Percentiles rank a stretch among this genome's conserved stretches.
Evolutionary conservation across 2,888 invertebrate genomes (phyloP).

Genomic region (Parelbella ahira): DNA sequence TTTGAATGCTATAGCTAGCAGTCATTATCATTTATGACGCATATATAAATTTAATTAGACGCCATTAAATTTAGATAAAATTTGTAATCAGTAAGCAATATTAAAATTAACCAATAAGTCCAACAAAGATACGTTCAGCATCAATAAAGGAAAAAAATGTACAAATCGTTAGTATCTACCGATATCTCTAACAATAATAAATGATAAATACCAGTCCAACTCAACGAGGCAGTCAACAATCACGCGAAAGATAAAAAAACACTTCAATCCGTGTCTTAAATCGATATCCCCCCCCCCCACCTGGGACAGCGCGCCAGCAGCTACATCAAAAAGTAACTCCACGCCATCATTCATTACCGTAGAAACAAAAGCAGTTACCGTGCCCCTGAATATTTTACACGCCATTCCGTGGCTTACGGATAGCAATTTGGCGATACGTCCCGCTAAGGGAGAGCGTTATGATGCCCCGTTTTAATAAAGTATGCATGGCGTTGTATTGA

Average conservation of each 20-base stretch:
- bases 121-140: too few relatives aligned
- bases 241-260: background rate
- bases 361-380: slow-evolving; percentile 71
- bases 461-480: slow-evolving; percentile 57
- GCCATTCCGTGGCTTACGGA: slow-evolving; percentile 55
- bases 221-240: too few relatives aligned
- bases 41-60: too few relatives aligned
- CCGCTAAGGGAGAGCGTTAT: slow-evolving; percentile 60
- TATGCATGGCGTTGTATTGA: slow-evolving; percentile 67
- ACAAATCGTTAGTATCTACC: too few relatives aligned
- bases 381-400: slow-evolving; percentile 68
- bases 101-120: too few relatives aligned
- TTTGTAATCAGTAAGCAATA: too few relatives aligned
- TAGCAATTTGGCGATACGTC: slow-evolving; percentile 67
- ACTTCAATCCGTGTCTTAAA: slow-evolving; percentile 2
- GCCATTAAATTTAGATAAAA: too few relatives aligned
- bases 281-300: slow-evolving; percentile 8
- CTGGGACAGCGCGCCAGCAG: background rate
- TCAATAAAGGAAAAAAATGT: too few relatives aligned
- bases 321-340: slow-evolving; percentile 13
- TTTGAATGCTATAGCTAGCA: too few relatives aligned
- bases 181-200: too few relatives aligned
- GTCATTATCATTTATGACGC: too few relatives aligned
- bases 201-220: too few relatives aligned
- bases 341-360: slow-evolving; percentile 62